Percentiles rank a stretch among this genome's conserved stretches.
These are phyloP conservation scores for Boulengeromyrus knoepffleri DNA, from an alignment of 2,113 vertebrate species.

Conservation along the genomic window DNA sequence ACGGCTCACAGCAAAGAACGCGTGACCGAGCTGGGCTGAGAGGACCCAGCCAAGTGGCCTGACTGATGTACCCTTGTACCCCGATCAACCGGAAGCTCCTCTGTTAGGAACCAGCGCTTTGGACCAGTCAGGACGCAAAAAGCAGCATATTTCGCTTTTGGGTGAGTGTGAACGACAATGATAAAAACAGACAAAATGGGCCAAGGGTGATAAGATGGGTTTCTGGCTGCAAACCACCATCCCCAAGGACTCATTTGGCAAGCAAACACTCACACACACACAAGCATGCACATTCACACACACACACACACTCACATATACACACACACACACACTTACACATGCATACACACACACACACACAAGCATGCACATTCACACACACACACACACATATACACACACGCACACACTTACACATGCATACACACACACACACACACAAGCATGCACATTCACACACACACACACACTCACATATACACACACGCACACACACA, in stretches of 20 bases:
- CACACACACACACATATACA: background rate
- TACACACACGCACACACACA: too few species aligned
- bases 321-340: too few species aligned
- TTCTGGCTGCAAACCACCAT: background rate
- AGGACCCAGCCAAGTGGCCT: background rate
- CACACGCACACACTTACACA: background rate
- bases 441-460: background rate
- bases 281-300: background rate
- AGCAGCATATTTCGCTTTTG: background rate
- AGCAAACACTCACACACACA: background rate
- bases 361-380: background rate
- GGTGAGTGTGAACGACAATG: background rate
- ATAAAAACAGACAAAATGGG: slow-evolving; percentile 2
- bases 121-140: background rate
- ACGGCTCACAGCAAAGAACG: background rate
- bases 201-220: background rate
- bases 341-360: too few species aligned
- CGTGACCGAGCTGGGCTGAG: background rate
- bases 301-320: background rate
- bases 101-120: background rate
- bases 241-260: background rate
- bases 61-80: background rate
- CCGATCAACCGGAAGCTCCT: background rate
- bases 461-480: too few species aligned
- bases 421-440: background rate